These are phyloP conservation scores for Cheirogaleus major DNA, from an alignment of 2,797 vertebrate species.

Conservation along the genomic window DNA sequence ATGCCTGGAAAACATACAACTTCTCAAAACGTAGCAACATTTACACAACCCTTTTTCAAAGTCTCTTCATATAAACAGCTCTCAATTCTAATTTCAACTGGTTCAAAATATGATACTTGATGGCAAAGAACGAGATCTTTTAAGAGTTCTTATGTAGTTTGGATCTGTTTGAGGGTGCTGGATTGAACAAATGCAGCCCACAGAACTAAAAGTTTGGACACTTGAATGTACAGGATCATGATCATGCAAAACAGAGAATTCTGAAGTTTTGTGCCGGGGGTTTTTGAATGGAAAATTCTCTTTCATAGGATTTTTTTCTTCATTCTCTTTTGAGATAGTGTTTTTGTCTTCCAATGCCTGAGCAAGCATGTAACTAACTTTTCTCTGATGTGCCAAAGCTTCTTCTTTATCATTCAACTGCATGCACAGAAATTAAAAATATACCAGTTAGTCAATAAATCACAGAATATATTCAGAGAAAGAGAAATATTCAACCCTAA, in stretches of 20 bases:
- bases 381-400: slow-evolving; percentile 95
- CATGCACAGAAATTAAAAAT: slow-evolving; percentile 52
- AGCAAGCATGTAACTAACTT: slow-evolving; percentile 96
- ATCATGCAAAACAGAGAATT: not conserved
- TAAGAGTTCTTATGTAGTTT: slow-evolving; percentile 4
- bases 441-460: not conserved
- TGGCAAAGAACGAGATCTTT: slow-evolving; percentile 77
- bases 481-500: not conserved
- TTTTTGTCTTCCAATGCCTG: slow-evolving; percentile 88
- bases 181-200: not conserved
- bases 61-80: not conserved
- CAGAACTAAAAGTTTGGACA: slow-evolving; percentile 1
- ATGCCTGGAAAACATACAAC: not conserved
- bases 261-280: not conserved
- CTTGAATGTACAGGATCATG: not conserved
- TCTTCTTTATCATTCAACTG: slow-evolving; percentile 96
- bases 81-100: not conserved
- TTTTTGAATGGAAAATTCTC: not conserved
- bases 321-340: slow-evolving; percentile 67
- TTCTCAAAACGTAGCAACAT: not conserved
- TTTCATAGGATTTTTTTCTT: not conserved
- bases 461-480: not conserved
- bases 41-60: not conserved
- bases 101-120: not conserved
- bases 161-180: not conserved